phyloP scores from a whole-genome alignment of 2,113 vertebrate species.

The Thermophis baileyi region DNA sequence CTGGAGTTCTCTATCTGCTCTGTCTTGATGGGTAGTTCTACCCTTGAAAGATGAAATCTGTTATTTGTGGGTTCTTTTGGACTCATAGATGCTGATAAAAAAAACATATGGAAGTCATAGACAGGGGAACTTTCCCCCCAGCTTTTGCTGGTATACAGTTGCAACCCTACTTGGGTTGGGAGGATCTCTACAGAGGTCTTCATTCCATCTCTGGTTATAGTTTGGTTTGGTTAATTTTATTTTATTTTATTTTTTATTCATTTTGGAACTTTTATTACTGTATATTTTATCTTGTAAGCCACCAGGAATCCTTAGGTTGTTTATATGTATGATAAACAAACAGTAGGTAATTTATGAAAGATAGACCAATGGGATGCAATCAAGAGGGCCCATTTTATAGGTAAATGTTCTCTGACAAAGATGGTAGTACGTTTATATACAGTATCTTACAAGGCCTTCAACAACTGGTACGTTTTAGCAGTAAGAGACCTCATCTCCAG shows the following conservation, averaged over 20 bases:
- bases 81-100: not conserved
- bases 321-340: not conserved
- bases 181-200: not conserved
- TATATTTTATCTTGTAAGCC: not conserved
- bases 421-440: not conserved
- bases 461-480: not conserved
- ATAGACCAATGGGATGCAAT: not conserved
- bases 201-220: not conserved
- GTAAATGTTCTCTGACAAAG: not conserved
- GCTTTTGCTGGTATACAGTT: not conserved
- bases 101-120: too few relatives aligned
- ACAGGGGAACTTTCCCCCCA: not conserved
- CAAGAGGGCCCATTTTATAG: not conserved
- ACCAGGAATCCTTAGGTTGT: not conserved
- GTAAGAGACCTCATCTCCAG: not conserved
- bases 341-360: not conserved
- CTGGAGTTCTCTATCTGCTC: not conserved
- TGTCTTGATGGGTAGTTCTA: not conserved
- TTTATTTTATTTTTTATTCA: not conserved
- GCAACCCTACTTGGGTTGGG: not conserved
- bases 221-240: not conserved
- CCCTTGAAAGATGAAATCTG: too few relatives aligned
- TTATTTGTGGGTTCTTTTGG: not conserved
- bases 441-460: not conserved
- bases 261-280: not conserved